Conservation (phyloP, 2,113 vertebrate genomes). For the Stictonetta naevosa region DNA sequence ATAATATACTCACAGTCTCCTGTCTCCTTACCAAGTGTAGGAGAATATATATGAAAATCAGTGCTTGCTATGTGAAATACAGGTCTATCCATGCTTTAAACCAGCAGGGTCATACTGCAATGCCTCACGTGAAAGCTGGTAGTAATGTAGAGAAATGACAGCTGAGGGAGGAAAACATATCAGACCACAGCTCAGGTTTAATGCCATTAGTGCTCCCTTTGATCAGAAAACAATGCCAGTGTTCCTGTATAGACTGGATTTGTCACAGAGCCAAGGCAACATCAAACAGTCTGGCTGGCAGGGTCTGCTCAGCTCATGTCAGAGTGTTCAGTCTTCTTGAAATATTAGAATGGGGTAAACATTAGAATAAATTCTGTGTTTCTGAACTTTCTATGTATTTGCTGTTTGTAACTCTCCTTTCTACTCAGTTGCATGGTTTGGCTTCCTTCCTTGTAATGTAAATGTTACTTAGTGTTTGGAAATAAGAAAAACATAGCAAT, state of each 20-base stretch:
- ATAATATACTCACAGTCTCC: not conserved
- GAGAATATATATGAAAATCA: not conserved
- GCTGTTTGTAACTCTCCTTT: not conserved
- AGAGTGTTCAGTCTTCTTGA: not conserved
- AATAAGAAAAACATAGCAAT: not conserved
- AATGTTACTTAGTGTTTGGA: not conserved
- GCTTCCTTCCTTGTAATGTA: not conserved
- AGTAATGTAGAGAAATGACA: not conserved
- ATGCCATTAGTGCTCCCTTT: not conserved
- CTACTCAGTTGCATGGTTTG: not conserved
- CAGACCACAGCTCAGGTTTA: not conserved
- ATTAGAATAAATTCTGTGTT: not conserved
- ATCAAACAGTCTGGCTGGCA: constrained; percentile 12
- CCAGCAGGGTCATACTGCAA: not conserved
- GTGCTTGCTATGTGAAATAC: not conserved
- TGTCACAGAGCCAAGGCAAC: not conserved
- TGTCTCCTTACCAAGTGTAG: not conserved
- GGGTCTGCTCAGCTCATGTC: not conserved
- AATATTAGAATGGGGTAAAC: not conserved
- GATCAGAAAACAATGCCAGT: not conserved
- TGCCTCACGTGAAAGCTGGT: not conserved
- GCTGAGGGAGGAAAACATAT: not conserved
- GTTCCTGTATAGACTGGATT: not conserved
- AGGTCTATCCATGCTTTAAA: not conserved
- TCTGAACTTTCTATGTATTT: not conserved